Evolutionary conservation across 2,888 invertebrate species (phyloP).

Genomic region (Apotomis turbidana): DNA sequence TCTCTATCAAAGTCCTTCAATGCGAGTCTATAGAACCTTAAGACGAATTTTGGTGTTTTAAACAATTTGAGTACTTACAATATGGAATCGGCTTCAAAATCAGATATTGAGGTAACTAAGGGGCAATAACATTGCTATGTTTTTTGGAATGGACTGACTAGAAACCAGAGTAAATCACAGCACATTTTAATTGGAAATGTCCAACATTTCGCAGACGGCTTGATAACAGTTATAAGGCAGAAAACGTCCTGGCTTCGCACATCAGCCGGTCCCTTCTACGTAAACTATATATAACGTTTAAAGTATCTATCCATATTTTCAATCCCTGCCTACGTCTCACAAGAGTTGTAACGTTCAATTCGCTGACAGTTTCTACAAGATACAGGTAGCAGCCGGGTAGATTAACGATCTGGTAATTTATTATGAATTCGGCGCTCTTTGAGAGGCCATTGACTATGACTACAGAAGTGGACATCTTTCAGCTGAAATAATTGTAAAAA

Average conservation of each 20-base stretch:
- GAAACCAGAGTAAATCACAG: slow-evolving; percentile 71
- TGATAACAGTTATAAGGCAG: slow-evolving; percentile 69
- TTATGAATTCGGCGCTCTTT: no score
- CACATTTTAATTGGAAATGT: slow-evolving; percentile 69
- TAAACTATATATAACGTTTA: background rate
- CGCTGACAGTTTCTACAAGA: background rate
- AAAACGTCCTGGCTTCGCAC: slow-evolving; percentile 52
- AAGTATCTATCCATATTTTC: background rate
- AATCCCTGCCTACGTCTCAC: background rate
- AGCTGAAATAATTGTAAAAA: no score
- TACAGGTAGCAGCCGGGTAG: no score
- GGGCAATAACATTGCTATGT: slow-evolving; percentile 22
- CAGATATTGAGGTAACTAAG: background rate
- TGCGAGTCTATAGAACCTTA: no score
- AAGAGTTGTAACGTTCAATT: no score
- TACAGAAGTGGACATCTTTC: no score
- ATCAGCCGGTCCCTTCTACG: slow-evolving; percentile 3
- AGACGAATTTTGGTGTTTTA: background rate
- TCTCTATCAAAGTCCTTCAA: no score
- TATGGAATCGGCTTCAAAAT: background rate
- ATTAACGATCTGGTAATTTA: no score
- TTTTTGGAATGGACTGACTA: slow-evolving; percentile 72
- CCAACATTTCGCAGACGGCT: slow-evolving; percentile 70
- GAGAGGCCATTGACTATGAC: no score
- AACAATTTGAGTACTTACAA: background rate